Evolutionary conservation across 1,140 invertebrate species (phyloP), one percentile per base, ranked within the genome.

Genomic region (Danaus plexippus): DNA sequence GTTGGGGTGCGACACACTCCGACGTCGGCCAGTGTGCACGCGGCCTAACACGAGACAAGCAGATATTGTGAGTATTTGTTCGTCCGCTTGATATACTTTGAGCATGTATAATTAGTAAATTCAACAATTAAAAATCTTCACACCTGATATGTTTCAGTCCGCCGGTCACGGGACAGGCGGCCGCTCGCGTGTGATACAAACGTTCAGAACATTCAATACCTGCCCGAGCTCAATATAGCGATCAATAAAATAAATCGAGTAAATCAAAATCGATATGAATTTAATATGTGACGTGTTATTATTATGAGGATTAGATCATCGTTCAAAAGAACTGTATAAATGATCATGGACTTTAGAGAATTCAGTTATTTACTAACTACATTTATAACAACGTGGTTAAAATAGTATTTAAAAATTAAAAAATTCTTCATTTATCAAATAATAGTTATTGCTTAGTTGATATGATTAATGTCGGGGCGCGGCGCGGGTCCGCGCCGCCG

Each of bases 371-470:
- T 75, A 81, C 83, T 86, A 86, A 75, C 82, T 85, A 85, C 75
- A 71, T 81, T 77, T 76, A 80, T 83, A 86, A 82, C 80, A 84
- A 82, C 77, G 70, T 73, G 79, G 72, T 84, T 85, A 86, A 84
- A 81, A 84, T 81, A 84, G 76, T 76, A 73, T 83, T 82, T 81
- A 73, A 80, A 84, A 84, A 77, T 76, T 74, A 77, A 81, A 77
- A 77, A 78, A 73, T 73, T 71, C 66, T 61, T 76, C 75, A 59
- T 60, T 75, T 78, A 82, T 81, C 75, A 84, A 80, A 83, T 84
- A 81, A 86, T 82, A 82, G 80, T 86, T 86, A 84, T 84, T 86
- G 80, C 79, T 84, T 86, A 75, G 71, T 80, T 86, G 83, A 86
- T 84, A 84, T 86, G 83, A 80, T 77, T 70, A 77, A 70, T 75